Evolutionary conservation across 1,140 invertebrate genomes (phyloP).

Genomic region (Heliconius nattereri): DNA sequence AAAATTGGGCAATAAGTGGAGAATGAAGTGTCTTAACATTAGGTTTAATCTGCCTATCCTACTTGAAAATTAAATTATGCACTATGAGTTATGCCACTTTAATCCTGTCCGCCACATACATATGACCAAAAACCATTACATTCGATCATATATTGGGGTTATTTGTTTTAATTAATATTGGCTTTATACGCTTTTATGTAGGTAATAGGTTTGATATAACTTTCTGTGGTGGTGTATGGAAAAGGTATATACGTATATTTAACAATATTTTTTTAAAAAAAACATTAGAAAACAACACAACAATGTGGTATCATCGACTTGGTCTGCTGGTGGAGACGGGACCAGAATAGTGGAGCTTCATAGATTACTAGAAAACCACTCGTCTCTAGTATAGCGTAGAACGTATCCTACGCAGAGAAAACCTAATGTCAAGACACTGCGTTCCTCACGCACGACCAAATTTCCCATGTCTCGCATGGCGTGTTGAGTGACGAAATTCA

Average conservation of each 20-base stretch:
- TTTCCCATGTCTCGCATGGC: neutral
- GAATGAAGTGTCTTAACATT: too few species aligned
- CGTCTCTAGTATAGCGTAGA: neutral
- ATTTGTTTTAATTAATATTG: conserved; percentile 15
- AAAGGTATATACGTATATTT: neutral
- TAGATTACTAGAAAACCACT: too few species aligned
- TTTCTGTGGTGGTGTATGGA: neutral
- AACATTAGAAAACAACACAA: too few species aligned
- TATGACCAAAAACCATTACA: conserved; percentile 5
- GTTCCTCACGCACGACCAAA: neutral
- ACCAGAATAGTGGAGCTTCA: too few species aligned
- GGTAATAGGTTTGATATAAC: neutral
- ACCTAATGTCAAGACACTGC: neutral
- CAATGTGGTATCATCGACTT: too few species aligned
- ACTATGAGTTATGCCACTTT: neutral
- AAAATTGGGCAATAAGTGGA: too few species aligned
- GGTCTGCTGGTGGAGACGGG: too few species aligned
- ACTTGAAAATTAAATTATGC: neutral
- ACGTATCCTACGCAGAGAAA: neutral
- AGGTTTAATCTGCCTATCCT: too few species aligned
- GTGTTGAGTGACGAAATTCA: neutral
- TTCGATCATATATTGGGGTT: conserved; percentile 7
- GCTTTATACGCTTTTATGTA: conserved; percentile 1
- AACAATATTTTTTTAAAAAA: neutral
- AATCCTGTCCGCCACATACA: neutral